Base-by-base conservation (phyloP, 2,113 vertebrate species). In the Cardinalis cardinalis region DNA sequence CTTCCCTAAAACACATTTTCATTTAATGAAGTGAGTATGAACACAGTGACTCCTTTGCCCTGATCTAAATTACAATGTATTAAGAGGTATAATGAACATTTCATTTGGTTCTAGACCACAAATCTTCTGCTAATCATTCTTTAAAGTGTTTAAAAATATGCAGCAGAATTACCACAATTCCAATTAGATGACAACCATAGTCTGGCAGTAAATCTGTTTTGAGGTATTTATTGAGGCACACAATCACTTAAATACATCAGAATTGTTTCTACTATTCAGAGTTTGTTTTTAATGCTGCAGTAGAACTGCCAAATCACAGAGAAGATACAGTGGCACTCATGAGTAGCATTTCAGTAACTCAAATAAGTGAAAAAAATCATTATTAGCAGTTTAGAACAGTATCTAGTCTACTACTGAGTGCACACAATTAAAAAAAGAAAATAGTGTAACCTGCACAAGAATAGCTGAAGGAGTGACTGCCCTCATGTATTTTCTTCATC, bases 141-240 rank as follows among this genome's bases (percentile, higher is more conserved):
- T 51, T 87, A 31, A 74, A 88, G 16, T 83, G 66, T 83, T 88
- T 82, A 88, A 92, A 95, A 95, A 83, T 73, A 89, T 15, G 31
- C 72, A 93, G 69, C 59, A 90, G 88, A 96, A 92, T 28, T 44
- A 95, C 16, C 59, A 51, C 41, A 14, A 49, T 87, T 63, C 73
- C 92, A 95, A 94, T 91, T 87, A 95, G 84, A 93, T 78, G 63
- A 95, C 66, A 95, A 77, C 46, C 43, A 86, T 71, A 61, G 53
- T 80, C 76, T 71, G 38, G 64, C 92, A 93, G 29, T 72, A 89
- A 76, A 93, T 90, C 60, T 90, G 26, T 70, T 92, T 72, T 59
- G 64, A 92, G 73, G 71, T 78, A 84, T 88, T 88, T 77, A 84
- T 15, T 28, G 51, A 82, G 43, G n/a, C 28, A 74, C 55, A 38